Evolutionary conservation across 2,797 vertebrate genomes (phyloP).

Genomic region (Sebastes kiyomatsui): DNA sequence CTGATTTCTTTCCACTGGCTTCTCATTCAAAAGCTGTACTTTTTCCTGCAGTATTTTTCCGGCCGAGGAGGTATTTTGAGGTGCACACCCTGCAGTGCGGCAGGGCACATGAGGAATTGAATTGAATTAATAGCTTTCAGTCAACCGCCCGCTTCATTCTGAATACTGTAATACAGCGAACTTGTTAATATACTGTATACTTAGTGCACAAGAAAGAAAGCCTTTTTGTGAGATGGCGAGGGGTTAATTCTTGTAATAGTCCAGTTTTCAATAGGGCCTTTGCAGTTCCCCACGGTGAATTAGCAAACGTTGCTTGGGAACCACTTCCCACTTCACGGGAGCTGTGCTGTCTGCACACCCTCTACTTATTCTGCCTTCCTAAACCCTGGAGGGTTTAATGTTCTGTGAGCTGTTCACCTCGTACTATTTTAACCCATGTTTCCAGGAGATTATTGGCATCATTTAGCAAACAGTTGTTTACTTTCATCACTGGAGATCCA

Average conservation of each 20-base stretch:
- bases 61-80: background rate
- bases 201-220: constrained; percentile 26
- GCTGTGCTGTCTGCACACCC: constrained; percentile 10
- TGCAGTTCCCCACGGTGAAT: constrained; percentile 37
- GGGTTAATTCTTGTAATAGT: constrained; percentile 51
- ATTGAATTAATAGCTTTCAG: constrained; percentile 6
- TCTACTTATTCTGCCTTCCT: constrained; percentile 46
- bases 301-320: constrained; percentile 71
- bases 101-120: background rate
- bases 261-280: constrained; percentile 39
- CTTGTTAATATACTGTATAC: constrained; percentile 20
- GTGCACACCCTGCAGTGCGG: background rate
- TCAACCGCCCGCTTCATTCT: constrained; percentile 6
- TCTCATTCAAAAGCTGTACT: constrained; percentile 8
- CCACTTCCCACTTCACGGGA: constrained; percentile 34
- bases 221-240: constrained; percentile 24
- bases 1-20: background rate
- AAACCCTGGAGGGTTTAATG: constrained; percentile 54
- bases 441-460: constrained; percentile 60
- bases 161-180: constrained; percentile 11
- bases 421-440: constrained; percentile 43
- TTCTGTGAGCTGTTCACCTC: constrained; percentile 39
- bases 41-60: constrained; percentile 5
- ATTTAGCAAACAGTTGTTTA: constrained; percentile 68
- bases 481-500: constrained; percentile 61